phyloP scores from a whole-genome alignment of 2,888 invertebrate species.

The Alcis repandata region DNA sequence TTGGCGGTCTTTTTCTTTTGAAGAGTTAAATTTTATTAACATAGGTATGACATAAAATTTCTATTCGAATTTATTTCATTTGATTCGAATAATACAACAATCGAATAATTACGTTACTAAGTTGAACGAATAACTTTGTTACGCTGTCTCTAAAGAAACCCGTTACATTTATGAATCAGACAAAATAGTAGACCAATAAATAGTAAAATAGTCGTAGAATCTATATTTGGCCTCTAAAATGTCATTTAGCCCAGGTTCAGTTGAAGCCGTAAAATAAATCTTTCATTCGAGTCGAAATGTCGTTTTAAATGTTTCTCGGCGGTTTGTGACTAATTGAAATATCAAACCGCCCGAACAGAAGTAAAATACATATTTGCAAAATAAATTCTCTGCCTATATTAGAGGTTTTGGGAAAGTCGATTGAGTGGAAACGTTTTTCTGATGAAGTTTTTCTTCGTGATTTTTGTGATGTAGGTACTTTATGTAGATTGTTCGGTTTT shows the following conservation, averaged over 20 bases:
- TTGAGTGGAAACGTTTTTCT: not conserved
- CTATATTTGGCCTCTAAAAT: constrained; percentile 21
- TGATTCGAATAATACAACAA: not conserved
- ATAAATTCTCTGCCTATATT: not conserved
- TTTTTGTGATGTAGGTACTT: too few relatives aligned
- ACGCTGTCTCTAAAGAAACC: constrained; percentile 7
- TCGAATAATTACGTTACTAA: not conserved
- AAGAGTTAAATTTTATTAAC: too few relatives aligned
- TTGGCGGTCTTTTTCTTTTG: too few relatives aligned
- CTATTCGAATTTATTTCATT: not conserved
- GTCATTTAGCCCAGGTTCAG: not conserved
- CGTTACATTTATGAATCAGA: constrained; percentile 18
- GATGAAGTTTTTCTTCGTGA: too few relatives aligned
- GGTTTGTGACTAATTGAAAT: constrained; percentile 3
- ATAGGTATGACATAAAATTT: not conserved
- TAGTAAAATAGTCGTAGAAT: constrained; percentile 5
- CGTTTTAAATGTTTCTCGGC: constrained; percentile 7
- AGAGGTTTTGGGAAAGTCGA: not conserved
- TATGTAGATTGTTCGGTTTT: too few relatives aligned
- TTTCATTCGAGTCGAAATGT: constrained; percentile 1
- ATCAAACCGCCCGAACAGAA: constrained; percentile 4
- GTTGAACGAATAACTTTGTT: not conserved
- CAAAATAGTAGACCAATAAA: constrained; percentile 13
- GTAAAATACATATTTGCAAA: not conserved
- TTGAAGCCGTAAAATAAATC: constrained; percentile 8